Base-by-base conservation (phyloP, 2,113 vertebrate species). In the Zosterops borbonicus region DNA sequence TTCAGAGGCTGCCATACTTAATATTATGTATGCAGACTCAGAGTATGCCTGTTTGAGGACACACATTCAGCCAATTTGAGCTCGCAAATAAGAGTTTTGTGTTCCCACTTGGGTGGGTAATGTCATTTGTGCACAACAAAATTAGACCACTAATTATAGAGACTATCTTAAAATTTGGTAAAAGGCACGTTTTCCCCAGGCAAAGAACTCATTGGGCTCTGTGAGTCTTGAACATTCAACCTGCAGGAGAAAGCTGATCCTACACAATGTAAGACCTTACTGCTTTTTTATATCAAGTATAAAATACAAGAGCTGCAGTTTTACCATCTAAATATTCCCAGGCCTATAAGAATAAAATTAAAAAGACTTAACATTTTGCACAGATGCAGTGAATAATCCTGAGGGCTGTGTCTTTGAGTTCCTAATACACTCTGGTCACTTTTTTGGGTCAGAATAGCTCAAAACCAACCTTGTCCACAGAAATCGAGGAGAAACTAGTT, bases 131-230 rank as follows among this genome's bases (percentile, higher is more conserved):
- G 73, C 56, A 56, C 0, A 33, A 81, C 90, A 96, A 71, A 96
- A 94, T 95, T 92, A 88, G 76, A 95, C 88, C 94, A 94, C 90
- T 96, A 96, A 96, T 96, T 96, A 95, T 75, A 94, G 90, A 94
- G 55, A 83, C 92, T 86, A 46, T 88, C 79, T 93, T 95, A 83
- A 96, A 90, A 92, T 86, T 93, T 94, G 73, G 83, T 90, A 74
- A 63, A 83, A 94, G 62, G 52, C 92, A 86, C 37, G 4, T 93
- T 83, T 83, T 11, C 73, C 53, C 65, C 55, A 33, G 65, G 65
- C 56, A 95, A 88, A 75, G 75, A 83, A 68, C 4, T 31, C 18
- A 31, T 11, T 83, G 56, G 69, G 19, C 28, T 93, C 71, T 84
- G 56, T 71, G 49, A 76, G 41, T 78, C 63, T 87, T 55, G 60